Evolutionary conservation across 2,888 invertebrate species (phyloP).

Genomic region (Altica lythri): DNA sequence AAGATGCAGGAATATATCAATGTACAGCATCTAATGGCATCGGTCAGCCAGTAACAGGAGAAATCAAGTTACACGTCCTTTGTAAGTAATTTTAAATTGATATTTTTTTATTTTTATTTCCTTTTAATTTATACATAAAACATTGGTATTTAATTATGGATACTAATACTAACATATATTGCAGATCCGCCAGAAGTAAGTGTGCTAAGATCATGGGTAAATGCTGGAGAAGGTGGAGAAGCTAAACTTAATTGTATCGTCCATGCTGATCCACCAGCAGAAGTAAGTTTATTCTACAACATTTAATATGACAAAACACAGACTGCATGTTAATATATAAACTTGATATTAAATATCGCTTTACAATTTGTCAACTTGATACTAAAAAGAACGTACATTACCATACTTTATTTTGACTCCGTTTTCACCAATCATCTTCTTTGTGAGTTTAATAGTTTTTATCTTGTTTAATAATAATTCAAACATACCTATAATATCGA

Average conservation of each 20-base stretch:
- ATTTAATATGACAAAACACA: neutral
- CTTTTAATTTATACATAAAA: too few relatives aligned
- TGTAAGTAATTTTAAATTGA: slow-evolving; percentile 48
- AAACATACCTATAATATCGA: too few relatives aligned
- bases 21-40: slow-evolving; percentile 60
- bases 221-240: slow-evolving; percentile 66
- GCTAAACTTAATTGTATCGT: slow-evolving; percentile 66
- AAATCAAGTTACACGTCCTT: slow-evolving; percentile 55
- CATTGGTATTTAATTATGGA: too few relatives aligned
- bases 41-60: slow-evolving; percentile 56
- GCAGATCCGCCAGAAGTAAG: slow-evolving; percentile 68
- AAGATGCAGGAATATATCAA: slow-evolving; percentile 59
- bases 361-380: too few relatives aligned
- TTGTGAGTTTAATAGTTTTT: too few relatives aligned
- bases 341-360: too few relatives aligned
- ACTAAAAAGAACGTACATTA: too few relatives aligned
- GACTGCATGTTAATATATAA: neutral
- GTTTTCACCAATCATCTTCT: too few relatives aligned
- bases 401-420: too few relatives aligned
- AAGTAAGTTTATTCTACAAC: slow-evolving; percentile 51
- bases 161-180: too few relatives aligned
- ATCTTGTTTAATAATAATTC: too few relatives aligned
- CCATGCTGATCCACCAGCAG: slow-evolving; percentile 62
- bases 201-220: slow-evolving; percentile 66
- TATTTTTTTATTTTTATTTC: neutral